These are phyloP conservation scores for Labeo calbasu DNA, from an alignment of 2,797 vertebrate species.

Conservation along the genomic window DNA sequence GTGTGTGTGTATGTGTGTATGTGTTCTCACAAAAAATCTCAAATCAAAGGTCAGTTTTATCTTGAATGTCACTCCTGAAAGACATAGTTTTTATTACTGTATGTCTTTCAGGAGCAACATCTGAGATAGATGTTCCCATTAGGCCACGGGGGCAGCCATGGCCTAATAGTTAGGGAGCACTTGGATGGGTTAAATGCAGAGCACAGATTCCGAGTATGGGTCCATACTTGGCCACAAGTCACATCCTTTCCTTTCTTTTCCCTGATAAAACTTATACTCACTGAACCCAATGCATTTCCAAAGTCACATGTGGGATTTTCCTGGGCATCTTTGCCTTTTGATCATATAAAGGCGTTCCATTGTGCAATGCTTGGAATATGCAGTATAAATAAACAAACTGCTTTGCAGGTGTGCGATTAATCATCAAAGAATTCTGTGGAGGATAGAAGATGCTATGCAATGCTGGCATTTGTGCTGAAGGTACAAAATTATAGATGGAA, in stretches of 20 bases:
- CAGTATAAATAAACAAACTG: background rate
- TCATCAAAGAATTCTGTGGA: no score
- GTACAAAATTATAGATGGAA: background rate
- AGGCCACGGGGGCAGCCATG: no score
- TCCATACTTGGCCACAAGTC: no score
- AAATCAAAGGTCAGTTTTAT: background rate
- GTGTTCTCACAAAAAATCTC: background rate
- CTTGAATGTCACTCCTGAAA: background rate
- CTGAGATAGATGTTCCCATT: background rate
- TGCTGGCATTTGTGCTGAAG: background rate
- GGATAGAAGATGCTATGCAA: background rate
- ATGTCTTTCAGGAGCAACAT: background rate
- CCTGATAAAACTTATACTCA: background rate
- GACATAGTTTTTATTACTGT: background rate
- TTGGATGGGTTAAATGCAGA: no score
- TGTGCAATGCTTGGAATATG: conserved; percentile 1
- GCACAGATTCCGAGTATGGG: no score
- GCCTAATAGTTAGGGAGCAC: no score
- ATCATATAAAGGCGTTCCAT: background rate
- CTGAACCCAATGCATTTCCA: no score
- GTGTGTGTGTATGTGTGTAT: no score
- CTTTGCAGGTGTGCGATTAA: background rate
- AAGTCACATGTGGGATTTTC: background rate
- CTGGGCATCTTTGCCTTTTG: background rate
- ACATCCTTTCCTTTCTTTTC: no score